A percentile compares a stretch with the other conserved stretches of the same genome.
Conservation (phyloP, 2,113 vertebrate species). For the Microcebus lehilahytsara region DNA sequence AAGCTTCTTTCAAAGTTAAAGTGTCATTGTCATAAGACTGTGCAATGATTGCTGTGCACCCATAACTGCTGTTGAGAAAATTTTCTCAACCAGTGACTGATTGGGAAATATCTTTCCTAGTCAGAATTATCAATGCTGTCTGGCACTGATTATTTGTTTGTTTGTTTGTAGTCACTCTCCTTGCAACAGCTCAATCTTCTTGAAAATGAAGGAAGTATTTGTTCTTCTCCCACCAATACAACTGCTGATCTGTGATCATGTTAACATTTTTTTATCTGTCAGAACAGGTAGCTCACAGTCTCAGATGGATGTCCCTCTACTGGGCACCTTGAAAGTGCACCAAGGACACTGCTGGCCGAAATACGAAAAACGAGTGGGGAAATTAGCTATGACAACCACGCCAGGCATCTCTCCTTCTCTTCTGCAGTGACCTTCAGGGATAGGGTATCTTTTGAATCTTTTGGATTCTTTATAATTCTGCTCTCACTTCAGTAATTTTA, state of each 20-base stretch:
- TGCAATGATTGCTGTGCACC: background rate
- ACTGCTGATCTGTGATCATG: background rate
- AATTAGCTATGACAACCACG: background rate
- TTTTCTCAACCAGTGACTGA: background rate
- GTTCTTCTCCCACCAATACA: background rate
- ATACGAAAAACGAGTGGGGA: background rate
- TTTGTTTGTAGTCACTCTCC: background rate
- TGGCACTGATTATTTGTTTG: background rate
- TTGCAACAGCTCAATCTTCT: background rate
- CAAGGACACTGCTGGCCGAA: background rate
- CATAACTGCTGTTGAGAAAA: background rate
- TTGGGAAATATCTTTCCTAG: background rate
- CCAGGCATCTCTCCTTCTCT: background rate
- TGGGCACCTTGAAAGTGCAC: background rate
- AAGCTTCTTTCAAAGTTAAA: background rate
- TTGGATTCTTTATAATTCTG: background rate
- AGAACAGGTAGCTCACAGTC: background rate
- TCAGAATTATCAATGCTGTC: background rate
- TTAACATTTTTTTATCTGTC: background rate
- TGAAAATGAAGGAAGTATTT: background rate
- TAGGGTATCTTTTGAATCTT: background rate
- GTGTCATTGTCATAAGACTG: background rate
- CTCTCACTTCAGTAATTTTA: background rate
- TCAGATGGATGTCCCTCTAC: background rate
- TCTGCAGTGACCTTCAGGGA: background rate